Percentiles rank a stretch among this genome's conserved stretches.
Conservation (phyloP, 2,888 invertebrate species). For the Drosophila histrio region DNA sequence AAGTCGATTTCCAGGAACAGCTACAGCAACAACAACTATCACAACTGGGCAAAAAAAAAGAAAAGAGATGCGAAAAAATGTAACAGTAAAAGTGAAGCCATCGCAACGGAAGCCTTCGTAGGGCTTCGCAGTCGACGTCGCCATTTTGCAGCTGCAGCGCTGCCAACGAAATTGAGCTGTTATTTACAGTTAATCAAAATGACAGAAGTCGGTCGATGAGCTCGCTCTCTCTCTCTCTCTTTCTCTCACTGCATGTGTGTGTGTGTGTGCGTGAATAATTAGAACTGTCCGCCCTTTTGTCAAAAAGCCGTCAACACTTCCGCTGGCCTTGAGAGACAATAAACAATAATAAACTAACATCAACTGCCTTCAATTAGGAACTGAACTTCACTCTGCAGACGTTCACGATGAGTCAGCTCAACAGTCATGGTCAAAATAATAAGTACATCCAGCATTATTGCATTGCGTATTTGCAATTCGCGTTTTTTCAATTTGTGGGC, state of each 20-base stretch:
- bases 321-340: constrained; percentile 82
- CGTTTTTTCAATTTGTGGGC: too few relatives aligned
- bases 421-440: neutral
- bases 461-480: too few relatives aligned
- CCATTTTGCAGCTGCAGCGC: constrained; percentile 23
- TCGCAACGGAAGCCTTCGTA: constrained; percentile 47
- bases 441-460: neutral
- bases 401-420: neutral
- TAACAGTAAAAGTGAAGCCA: constrained; percentile 62
- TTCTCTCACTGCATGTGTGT: too few relatives aligned
- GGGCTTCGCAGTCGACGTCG: constrained; percentile 37
- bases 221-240: too few relatives aligned
- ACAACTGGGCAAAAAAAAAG: constrained; percentile 9
- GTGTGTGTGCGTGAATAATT: constrained; percentile 32
- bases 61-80: constrained; percentile 19
- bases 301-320: constrained; percentile 54
- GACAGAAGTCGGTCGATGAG: constrained; percentile 61
- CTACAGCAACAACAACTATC: constrained; percentile 5
- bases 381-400: neutral
- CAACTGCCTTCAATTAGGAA: constrained; percentile 48
- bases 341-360: constrained; percentile 59
- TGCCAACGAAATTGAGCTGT: constrained; percentile 51
- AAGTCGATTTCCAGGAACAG: constrained; percentile 42
- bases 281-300: constrained; percentile 45
- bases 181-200: constrained; percentile 71